Base-by-base conservation (phyloP, 92 coral and sea anemone genomes). In the Pocillopora meandrina region DNA sequence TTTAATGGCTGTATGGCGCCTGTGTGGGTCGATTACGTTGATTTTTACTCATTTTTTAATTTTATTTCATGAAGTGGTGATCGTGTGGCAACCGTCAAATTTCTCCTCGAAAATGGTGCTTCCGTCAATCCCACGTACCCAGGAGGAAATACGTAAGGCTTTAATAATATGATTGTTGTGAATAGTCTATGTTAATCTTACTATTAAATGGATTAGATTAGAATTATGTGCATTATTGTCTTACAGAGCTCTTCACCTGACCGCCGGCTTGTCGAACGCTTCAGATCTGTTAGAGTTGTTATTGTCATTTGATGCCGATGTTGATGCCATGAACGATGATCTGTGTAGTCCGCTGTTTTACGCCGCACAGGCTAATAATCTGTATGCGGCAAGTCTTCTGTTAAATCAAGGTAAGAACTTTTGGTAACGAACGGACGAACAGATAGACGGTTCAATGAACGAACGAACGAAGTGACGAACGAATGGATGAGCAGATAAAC, bases 311-410 rank as follows among this genome's bases (percentile, higher is more conserved):
- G 92, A 89, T 5, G 99, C 99, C 2, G 98, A 96, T 63, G 98
- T 94, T 16, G 95, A 96, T 75, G 95, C 98, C 4, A 20, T 91
- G 68, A 96, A 94, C 62, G 98, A 96, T 33, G 99, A 96, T 36
- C 66, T 93, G 20, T 94, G 95, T 79, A 78, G 98, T 1, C 99
- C 99, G 8, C 89, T 96, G 65, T 96, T 96, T 90, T 96, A 95
- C 81, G 95, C 99, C 42, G 90, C 99, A 1, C 99, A 96, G 80
- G 89, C 90, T 18, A 92, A 93, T 87, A 95, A 95, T 86, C 87
- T 96, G 88, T 96, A 82, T 84, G 95, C 98, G 4, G 98, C 99
- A 23, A 96, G 99, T 62, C 77, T 96, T 36, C 92, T 96, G 11
- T 87, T 96, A 55, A 77, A 74, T 36, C 95, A 95, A 62, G 97